Evolutionary conservation across 2,797 vertebrate species (phyloP), one percentile per base, ranked within the genome.

Genomic region (Sebastes taczanowskii): DNA sequence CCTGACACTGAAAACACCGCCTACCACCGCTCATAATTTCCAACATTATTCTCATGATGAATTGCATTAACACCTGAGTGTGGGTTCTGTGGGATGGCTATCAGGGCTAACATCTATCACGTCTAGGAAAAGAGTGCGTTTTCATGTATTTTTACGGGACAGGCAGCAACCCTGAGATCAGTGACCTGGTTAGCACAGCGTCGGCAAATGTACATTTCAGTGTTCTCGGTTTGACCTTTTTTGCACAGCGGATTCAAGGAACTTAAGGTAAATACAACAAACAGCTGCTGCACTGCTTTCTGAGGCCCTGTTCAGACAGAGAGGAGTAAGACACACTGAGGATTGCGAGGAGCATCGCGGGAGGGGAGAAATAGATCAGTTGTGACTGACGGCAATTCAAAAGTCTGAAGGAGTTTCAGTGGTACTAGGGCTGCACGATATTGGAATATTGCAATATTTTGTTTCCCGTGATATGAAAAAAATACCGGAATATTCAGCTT

Each of bases 141-240:
- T 46, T n/a, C 1, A 25, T 75, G 23, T 1, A 3, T 63, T 42
- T 42, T 53, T 4, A 38, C 13, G 7, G 71, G 25, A 59, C 60
- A 42, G 35, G 60, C 32, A 81, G 78, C 60, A 64, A 55, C 65
- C 65, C 76, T 63, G 72, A 52, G 49, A 53, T 29, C 60, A 16
- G 55, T 68, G 75, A 71, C 58, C 49, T 67, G 52, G 55, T 62
- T 35, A 56, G 56, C 52, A 56, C 56, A 61, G 29, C 20, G 23
- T 58, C 6, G 2, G 22, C n/a, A 32, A 55, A 30, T 76, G 6
- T 22, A 53, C 13, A 61, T 29, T 20, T 53, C 13, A 30, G 7
- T 56, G 46, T 22, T 29, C 11, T 34, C 22, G 0, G 4, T 71
- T 52, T 49, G 14, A 71, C 9, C 11, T 58, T 58, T 34, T 4